These are phyloP conservation scores for Criorhina ranunculi DNA, from an alignment of 2,888 invertebrate species.

Conservation along the genomic window DNA sequence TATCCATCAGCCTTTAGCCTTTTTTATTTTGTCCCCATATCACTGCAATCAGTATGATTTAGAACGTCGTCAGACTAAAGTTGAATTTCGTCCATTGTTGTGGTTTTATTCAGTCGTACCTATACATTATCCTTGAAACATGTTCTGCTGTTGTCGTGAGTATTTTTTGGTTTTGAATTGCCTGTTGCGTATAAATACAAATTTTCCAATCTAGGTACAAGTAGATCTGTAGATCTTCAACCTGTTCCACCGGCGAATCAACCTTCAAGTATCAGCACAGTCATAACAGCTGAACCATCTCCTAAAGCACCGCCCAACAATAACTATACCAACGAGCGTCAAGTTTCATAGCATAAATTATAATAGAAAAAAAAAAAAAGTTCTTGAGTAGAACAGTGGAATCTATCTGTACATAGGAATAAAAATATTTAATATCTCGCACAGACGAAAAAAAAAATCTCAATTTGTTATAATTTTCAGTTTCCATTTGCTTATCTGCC, in stretches of 20 bases:
- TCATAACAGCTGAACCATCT: conserved; percentile 62
- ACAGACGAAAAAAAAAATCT: conserved; percentile 15
- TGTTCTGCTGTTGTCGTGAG: conserved; percentile 68
- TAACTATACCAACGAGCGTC: conserved; percentile 52
- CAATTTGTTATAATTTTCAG: conserved; percentile 2
- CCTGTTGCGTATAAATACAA: not conserved
- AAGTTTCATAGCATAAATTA: conserved; percentile 42
- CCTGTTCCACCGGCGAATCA: conserved; percentile 62
- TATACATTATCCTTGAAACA: conserved; percentile 26
- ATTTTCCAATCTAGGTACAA: conserved; percentile 38
- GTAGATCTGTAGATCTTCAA: conserved; percentile 67
- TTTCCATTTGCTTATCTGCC: conserved; percentile 24
- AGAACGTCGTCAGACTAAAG: conserved; percentile 45
- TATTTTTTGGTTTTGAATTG: not conserved
- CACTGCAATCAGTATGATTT: conserved; percentile 53
- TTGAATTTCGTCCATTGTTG: not conserved
- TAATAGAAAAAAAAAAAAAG: not conserved
- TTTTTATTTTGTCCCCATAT: conserved; percentile 39
- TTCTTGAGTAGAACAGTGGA: conserved; percentile 9
- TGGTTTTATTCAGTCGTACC: not conserved
- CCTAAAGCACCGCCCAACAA: conserved; percentile 18
- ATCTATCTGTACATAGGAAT: conserved; percentile 37
- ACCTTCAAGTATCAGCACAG: conserved; percentile 57
- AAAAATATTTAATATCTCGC: conserved; percentile 25
- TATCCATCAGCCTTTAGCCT: conserved; percentile 53